Conservation (phyloP, 1,140 invertebrate genomes). For the Aculops lycopersici region DNA sequence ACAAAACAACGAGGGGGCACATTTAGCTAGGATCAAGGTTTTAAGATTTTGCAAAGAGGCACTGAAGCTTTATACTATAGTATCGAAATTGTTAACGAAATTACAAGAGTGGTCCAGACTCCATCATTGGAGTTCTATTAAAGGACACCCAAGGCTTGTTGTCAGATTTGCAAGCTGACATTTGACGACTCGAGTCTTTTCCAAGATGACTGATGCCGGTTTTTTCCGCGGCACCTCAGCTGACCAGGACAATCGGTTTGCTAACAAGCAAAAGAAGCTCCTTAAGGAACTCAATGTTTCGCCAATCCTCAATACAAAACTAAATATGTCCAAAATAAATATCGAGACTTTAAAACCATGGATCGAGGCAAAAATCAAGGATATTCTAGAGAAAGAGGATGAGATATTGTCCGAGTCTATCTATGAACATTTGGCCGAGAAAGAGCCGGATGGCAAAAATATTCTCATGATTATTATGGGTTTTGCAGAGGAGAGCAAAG, state of each 20-base stretch:
- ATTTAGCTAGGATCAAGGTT: too few relatives aligned
- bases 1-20: too few relatives aligned
- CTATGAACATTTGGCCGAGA: slow-evolving; percentile 86
- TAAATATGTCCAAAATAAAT: slow-evolving; percentile 93
- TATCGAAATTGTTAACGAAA: too few relatives aligned
- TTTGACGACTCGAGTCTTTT: too few relatives aligned
- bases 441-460: slow-evolving; percentile 73
- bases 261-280: slow-evolving; percentile 94
- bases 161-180: too few relatives aligned
- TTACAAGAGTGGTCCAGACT: too few relatives aligned
- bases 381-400: slow-evolving; percentile 66
- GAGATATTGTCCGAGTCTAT: slow-evolving; percentile 95
- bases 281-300: slow-evolving; percentile 95
- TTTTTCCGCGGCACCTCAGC: slow-evolving; percentile 53
- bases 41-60: too few relatives aligned
- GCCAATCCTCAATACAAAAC: slow-evolving; percentile 57
- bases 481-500: slow-evolving; percentile 89
- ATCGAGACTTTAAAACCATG: slow-evolving; percentile 90
- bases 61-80: too few relatives aligned
- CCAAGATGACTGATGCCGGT: slow-evolving; percentile 21
- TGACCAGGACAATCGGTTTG: slow-evolving; percentile 91
- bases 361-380: slow-evolving; percentile 82
- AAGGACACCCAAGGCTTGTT: too few relatives aligned
- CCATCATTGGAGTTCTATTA: too few relatives aligned
- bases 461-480: slow-evolving; percentile 99